These are phyloP conservation scores for Shinisaurus crocodilurus DNA, from an alignment of 2,113 vertebrate species.

Conservation along the genomic window DNA sequence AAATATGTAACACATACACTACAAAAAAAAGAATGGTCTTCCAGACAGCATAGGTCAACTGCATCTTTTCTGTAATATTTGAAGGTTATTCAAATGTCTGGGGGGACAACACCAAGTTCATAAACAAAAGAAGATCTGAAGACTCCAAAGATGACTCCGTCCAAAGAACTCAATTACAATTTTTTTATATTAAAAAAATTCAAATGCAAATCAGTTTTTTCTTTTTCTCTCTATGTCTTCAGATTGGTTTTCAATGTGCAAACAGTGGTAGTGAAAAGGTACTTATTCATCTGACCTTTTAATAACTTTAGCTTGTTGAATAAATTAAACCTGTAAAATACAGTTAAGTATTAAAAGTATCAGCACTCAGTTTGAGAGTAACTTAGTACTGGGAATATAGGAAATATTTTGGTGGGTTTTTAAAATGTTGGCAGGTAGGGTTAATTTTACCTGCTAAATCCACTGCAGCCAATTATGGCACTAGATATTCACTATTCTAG, in stretches of 20 bases:
- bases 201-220: background rate
- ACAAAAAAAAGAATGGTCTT: background rate
- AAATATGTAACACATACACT: background rate
- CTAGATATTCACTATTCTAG: fast-evolving
- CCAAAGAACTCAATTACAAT: background rate
- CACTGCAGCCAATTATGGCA: background rate
- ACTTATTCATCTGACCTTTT: background rate
- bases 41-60: background rate
- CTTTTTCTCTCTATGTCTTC: background rate
- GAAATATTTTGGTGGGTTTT: fast-evolving
- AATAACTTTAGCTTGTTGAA: background rate
- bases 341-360: background rate
- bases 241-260: slow-evolving; percentile 6
- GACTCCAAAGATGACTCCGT: background rate
- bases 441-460: background rate
- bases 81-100: background rate
- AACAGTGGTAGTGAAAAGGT: background rate
- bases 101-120: background rate
- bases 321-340: background rate
- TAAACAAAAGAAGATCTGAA: background rate
- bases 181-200: no score
- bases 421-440: background rate
- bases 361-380: background rate
- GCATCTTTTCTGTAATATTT: background rate
- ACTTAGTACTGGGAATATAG: background rate